Percentiles rank a stretch among this genome's conserved stretches.
phyloP scores from a whole-genome alignment of 2,888 invertebrate species.

The Mechanitis messenoides region DNA sequence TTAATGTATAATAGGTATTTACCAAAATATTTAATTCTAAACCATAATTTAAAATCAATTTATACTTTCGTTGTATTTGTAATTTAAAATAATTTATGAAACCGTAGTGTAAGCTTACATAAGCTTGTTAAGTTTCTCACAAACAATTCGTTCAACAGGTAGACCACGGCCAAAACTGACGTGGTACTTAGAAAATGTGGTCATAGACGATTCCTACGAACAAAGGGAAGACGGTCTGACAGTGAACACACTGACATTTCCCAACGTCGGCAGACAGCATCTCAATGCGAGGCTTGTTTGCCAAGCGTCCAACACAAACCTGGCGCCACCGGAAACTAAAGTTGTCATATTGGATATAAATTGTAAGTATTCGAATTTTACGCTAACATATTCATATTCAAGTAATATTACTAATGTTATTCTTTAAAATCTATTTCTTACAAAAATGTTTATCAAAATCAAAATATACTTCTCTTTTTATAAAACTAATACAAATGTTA shows the following conservation, averaged over 20 bases:
- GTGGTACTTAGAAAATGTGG: slow-evolving; percentile 90
- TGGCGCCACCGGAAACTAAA: slow-evolving; percentile 86
- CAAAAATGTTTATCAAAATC: too few species aligned
- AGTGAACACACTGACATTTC: slow-evolving; percentile 87
- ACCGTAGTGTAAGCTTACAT: neutral
- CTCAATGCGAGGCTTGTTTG: slow-evolving; percentile 89
- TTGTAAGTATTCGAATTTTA: slow-evolving; percentile 78
- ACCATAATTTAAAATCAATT: too few species aligned
- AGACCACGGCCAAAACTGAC: slow-evolving; percentile 86
- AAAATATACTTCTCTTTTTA: too few species aligned
- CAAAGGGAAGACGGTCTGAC: slow-evolving; percentile 81
- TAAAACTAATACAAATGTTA: too few species aligned
- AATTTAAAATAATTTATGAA: too few species aligned
- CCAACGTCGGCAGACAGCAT: slow-evolving; percentile 88
- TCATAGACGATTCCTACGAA: slow-evolving; percentile 89
- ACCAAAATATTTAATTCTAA: too few species aligned
- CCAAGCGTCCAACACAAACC: slow-evolving; percentile 91
- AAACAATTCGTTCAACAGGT: slow-evolving; percentile 61
- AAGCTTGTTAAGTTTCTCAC: neutral
- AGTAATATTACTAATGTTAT: too few species aligned
- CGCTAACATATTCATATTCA: too few species aligned
- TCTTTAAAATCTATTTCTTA: too few species aligned
- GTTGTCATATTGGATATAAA: slow-evolving; percentile 89
- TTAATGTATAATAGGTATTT: too few species aligned
- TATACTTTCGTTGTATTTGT: too few species aligned